Percentiles rank a stretch among this genome's conserved stretches.
Evolutionary conservation across 2,113 vertebrate species (phyloP).

Genomic region (Notarius quadriscutis): DNA sequence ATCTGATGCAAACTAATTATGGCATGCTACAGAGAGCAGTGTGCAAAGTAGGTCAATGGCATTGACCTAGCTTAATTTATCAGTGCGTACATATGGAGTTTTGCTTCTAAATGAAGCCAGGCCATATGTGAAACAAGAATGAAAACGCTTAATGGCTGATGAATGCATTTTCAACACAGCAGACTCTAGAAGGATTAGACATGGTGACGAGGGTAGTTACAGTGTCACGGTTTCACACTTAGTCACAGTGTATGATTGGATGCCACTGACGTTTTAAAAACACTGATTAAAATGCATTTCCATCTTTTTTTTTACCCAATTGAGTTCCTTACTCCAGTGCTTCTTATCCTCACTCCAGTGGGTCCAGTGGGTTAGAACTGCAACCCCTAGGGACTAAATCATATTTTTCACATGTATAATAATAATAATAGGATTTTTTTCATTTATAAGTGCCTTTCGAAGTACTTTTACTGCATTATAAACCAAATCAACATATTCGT

Average conservation of each 20-base stretch:
- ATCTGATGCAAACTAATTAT: constrained; percentile 63
- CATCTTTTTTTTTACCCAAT: not conserved
- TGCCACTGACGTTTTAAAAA: not conserved
- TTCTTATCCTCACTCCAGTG: not conserved
- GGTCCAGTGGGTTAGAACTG: not conserved
- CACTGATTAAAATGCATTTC: not conserved
- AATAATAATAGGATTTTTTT: not conserved
- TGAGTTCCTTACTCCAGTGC: not conserved
- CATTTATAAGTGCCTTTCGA: not conserved
- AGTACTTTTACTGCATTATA: not conserved
- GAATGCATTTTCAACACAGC: not conserved
- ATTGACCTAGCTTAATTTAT: constrained; percentile 69
- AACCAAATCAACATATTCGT: not conserved
- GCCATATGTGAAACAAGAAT: not conserved
- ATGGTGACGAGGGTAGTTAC: not conserved
- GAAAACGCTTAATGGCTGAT: not conserved
- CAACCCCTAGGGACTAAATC: not conserved
- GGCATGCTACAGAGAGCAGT: constrained; percentile 58
- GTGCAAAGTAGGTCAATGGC: constrained; percentile 72
- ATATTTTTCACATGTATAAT: not conserved
- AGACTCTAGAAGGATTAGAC: not conserved
- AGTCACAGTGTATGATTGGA: not conserved
- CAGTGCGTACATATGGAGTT: constrained; percentile 52
- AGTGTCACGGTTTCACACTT: not conserved
- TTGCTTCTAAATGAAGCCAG: constrained; percentile 27